Evolutionary conservation across 2,888 invertebrate species (phyloP).

Genomic region (Dynastes tityus): DNA sequence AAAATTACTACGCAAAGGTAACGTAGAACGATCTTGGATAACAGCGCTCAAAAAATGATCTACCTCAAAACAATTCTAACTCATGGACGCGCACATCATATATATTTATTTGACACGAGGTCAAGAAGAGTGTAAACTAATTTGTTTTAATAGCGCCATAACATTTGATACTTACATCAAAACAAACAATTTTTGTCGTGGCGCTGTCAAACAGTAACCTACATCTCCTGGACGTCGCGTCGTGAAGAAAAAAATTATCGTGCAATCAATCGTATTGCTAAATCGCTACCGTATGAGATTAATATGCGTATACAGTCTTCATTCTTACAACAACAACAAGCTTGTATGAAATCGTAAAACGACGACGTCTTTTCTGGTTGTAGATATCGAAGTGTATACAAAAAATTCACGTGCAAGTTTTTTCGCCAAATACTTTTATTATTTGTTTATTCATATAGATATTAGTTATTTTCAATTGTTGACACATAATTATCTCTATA

Average conservation of each 20-base stretch:
- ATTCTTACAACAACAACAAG: background rate
- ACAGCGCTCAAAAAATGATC: background rate
- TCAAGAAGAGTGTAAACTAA: slow-evolving; percentile 33
- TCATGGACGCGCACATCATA: background rate
- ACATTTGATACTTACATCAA: slow-evolving; percentile 31
- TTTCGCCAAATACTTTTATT: too few species aligned
- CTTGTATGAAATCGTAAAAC: background rate
- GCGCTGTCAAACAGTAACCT: slow-evolving; percentile 16
- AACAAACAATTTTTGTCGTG: slow-evolving; percentile 33
- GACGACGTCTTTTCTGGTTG: background rate
- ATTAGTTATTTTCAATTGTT: too few species aligned
- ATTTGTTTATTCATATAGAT: too few species aligned
- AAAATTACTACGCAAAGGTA: background rate
- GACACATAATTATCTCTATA: too few species aligned
- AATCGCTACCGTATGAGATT: background rate
- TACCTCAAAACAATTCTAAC: slow-evolving; percentile 23
- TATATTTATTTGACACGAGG: slow-evolving; percentile 37
- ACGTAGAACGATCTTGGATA: background rate
- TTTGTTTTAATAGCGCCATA: slow-evolving; percentile 33
- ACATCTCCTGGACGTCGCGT: background rate
- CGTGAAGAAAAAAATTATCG: background rate
- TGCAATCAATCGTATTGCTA: too few species aligned
- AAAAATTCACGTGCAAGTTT: too few species aligned
- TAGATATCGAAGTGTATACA: too few species aligned
- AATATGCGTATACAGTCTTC: background rate